Base-by-base conservation (phyloP, 2,797 vertebrate species). In the Eulemur albifrons region DNA sequence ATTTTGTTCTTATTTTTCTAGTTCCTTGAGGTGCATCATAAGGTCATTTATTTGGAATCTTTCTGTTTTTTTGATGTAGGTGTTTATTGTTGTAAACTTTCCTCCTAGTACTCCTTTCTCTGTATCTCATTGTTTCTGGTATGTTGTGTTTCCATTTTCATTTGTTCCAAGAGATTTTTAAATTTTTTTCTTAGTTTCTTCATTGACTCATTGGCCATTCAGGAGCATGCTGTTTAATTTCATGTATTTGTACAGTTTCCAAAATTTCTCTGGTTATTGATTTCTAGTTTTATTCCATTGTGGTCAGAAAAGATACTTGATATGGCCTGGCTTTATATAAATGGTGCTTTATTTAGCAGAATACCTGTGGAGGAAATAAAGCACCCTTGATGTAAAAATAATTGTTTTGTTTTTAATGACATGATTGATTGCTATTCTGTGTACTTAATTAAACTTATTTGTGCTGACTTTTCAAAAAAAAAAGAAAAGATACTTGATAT, bases 311-410 rank as follows among this genome's bases (percentile, higher is more conserved):
- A 35, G 12, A 77, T 35, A 54, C 52, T 54, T 54, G 52, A 54
- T 54, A 54, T 99, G 99, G 99, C 99, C 99, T 99, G 99, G 99
- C 99, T 99, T 99, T 99, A 99, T 99, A 99, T 99, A 99, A 99
- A 99, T 99, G 99, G 99, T 99, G 99, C 99, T 99, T 99, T 99
- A 99, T 99, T 99, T 99, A 99, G 99, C 99, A 99, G 99, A 99
- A 99, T 99, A 99, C 99, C 99, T 99, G 99, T 99, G 99, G 99
- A 99, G 99, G 99, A 99, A 99, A 99, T 99, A 99, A 99, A 99
- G 99, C 99, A 99, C 99, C 99, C 98, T 99, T 99, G 99, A 99
- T 99, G 99, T 99, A 99, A 99, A 99, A 99, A 99, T 99, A 99
- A 99, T 99, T 99, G 99, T 99, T 99, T 99, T 99, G 99, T 99